Conservation (phyloP, 2,797 vertebrate species). For the Karalla daura region DNA sequence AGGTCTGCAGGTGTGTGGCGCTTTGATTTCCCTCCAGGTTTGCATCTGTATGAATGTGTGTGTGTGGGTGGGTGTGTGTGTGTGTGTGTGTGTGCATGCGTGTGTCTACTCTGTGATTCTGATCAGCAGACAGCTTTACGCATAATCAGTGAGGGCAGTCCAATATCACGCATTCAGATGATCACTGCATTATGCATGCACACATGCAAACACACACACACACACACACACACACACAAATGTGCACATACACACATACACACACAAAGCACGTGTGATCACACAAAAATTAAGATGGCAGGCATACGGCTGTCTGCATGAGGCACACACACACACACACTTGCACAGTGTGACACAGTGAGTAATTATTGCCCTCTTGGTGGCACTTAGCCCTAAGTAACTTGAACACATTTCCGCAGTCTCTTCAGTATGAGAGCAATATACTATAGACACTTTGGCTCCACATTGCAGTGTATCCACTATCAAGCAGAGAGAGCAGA, state of each 20-base stretch:
- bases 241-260: neutral
- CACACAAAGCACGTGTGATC: neutral
- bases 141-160: conserved; percentile 71
- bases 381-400: conserved; percentile 20
- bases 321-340: conserved; percentile 6
- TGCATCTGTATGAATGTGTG: no score
- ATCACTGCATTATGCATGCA: conserved; percentile 69
- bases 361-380: conserved; percentile 8
- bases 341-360: conserved; percentile 1
- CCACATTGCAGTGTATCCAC: conserved; percentile 23
- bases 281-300: no score
- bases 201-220: conserved; percentile 8
- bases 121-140: conserved; percentile 72
- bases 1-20: conserved; percentile 74
- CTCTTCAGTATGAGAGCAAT: conserved; percentile 31
- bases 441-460: neutral
- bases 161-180: conserved; percentile 65
- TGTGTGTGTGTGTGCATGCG: no score
- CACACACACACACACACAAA: conserved; percentile 6
- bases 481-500: conserved; percentile 14
- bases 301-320: no score
- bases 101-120: conserved; percentile 60
- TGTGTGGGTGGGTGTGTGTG: no score
- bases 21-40: conserved; percentile 78
- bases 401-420: conserved; percentile 29